Evolutionary conservation across 2,888 invertebrate genomes (phyloP), one percentile per base, ranked within the genome.

Genomic region (Sthenelais limicola): DNA sequence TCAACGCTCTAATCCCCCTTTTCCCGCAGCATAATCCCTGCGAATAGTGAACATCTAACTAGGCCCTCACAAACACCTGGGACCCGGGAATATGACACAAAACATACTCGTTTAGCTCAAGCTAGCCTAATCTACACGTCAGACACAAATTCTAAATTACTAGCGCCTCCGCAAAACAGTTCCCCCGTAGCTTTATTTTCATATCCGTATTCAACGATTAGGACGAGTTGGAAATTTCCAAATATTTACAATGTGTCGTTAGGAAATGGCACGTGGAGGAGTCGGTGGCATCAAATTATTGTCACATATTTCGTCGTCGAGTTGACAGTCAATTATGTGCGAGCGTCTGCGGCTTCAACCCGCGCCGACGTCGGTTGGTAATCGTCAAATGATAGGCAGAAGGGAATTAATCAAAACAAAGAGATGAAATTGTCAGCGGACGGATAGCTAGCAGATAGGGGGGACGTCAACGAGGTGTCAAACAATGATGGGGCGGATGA

Each of bases 371-470:
- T 18, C 18, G 56, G 62, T 35, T n/a, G 58, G 58, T 35, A 35
- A 35, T 33, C 33, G 58, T 38, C 38, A 62, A 62, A 62, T 62
- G 62, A 62, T 43, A 43, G 12, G 38, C 35, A n/a, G 38, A 62
- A 38, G 62, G 26, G 62, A 62, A 62, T 62, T 62, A 62, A 62
- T 62, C 62, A 62, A 62, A 62, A 62, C 62, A 62, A 62, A 62
- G 62, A 62, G 62, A 62, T 62, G 62, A 62, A 62, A 62, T 62
- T 62, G 62, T 62, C 62, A 62, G 62, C 62, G n/a, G 38, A 28
- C 62, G 62, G 62, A 24, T 43, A 24, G 62, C 26, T 7, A 15
- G 62, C 62, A 33, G 21, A 38, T 33, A 21, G 35, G 35, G 62
- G 4, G n/a, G n/a, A 24, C 58, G 35, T 28, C 54, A 30, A 28